Evolutionary conservation across 2,113 vertebrate species (phyloP), one percentile per base, ranked within the genome.

Genomic region (Campylomormyrus numenius): DNA sequence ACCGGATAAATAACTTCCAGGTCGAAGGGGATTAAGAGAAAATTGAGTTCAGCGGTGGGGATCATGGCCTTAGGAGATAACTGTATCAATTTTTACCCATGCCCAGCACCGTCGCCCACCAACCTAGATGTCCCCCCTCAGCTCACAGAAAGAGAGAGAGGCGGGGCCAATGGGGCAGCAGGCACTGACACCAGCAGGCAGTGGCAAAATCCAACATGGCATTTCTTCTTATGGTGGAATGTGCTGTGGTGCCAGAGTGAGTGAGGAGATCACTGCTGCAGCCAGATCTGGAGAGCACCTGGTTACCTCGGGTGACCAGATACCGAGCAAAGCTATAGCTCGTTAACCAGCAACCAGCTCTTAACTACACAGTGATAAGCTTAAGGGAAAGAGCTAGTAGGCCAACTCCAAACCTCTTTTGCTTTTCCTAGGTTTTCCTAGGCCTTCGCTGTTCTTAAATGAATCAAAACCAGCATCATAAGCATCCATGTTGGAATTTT

Each of bases 1-100:
- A 90, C 66, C 17, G 91, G 91, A 89, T 93, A 92, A 92, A 92
- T 80, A 92, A 93, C 92, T 94, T 35, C 92, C 94, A 94, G 94
- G 95, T 92, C 94, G 93, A 93, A 93, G 92, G 53, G 90, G 94
- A 91, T 90, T 24, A 94, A 91, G 58, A 56, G 89, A 86, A 90
- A 90, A 90, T 90, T 88, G 85, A 90, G 89, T 88, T 90, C 91
- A 85, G 92, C 15, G 90, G 48, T 92, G 92, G 39, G 86, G 87
- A 70, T 88, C 66, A 62, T n/a, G 86, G 74, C 90, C 58, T 88
- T n/a, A 31, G 42, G 31, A 86, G 86, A 80, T 84, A 83, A 90
- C 86, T 88, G 90, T 88, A 90, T 58, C 90, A 84, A 39, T 49
- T 88, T 56, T 48, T 52, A 84, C 66, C 53, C 53, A 17, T 31